These are phyloP conservation scores for Molorchus minor DNA, from an alignment of 2,888 invertebrate genomes.

Conservation along the genomic window DNA sequence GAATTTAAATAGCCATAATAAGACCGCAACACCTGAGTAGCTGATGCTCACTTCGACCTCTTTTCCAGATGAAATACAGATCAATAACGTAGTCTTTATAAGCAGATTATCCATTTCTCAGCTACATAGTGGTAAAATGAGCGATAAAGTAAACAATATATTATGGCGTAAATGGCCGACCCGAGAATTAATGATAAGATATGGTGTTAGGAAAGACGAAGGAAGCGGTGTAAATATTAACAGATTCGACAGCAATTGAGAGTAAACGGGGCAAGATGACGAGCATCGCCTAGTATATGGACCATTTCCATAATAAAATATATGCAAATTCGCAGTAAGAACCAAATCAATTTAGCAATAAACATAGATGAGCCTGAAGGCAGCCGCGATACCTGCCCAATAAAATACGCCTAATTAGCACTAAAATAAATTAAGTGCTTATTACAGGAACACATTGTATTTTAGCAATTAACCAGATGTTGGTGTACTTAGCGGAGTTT, in stretches of 20 bases:
- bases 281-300: conserved; percentile 5
- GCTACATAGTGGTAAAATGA: conserved; percentile 24
- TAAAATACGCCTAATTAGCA: conserved; percentile 56
- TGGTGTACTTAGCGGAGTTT: conserved; percentile 53
- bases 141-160: conserved; percentile 34
- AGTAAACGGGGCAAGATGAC: conserved; percentile 29
- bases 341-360: conserved; percentile 36
- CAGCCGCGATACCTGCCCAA: conserved; percentile 38
- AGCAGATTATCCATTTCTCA: conserved; percentile 23
- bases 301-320: conserved; percentile 30
- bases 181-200: conserved; percentile 42
- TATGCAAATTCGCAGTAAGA: conserved; percentile 31
- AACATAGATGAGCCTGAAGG: conserved; percentile 32
- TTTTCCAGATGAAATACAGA: no score
- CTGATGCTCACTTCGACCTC: no score
- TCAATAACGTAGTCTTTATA: not conserved
- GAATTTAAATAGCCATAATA: no score
- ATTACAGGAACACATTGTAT: conserved; percentile 58
- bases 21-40: no score
- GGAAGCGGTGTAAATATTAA: conserved; percentile 35
- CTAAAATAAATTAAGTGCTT: conserved; percentile 59
- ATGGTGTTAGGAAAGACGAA: conserved; percentile 44
- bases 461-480: conserved; percentile 59
- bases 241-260: conserved; percentile 41
- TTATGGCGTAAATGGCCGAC: conserved; percentile 18